A percentile compares a stretch with the other conserved stretches of the same genome.
These are phyloP conservation scores for Hirtodrosophila duncani DNA, from an alignment of 2,888 invertebrate species.

Conservation along the genomic window DNA sequence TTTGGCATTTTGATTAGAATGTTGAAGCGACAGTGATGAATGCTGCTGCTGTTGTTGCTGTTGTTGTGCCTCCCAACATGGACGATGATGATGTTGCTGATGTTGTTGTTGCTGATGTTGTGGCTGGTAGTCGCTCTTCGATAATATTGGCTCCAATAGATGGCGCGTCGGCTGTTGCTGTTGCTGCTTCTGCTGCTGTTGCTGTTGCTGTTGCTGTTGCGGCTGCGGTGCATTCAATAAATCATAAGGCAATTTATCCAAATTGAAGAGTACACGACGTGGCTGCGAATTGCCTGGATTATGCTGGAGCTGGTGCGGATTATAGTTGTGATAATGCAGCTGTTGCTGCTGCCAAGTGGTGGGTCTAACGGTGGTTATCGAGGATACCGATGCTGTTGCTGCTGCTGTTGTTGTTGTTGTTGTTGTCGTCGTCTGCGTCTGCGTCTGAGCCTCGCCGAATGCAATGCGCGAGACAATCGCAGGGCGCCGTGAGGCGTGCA, in stretches of 20 bases:
- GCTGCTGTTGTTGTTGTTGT: slow-evolving; percentile 28
- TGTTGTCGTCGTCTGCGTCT: slow-evolving; percentile 20
- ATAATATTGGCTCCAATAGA: slow-evolving; percentile 65
- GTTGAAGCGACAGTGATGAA: slow-evolving; percentile 75
- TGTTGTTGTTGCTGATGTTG: slow-evolving; percentile 40
- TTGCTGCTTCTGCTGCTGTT: background rate
- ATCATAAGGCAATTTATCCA: slow-evolving; percentile 78
- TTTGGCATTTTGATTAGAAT: slow-evolving; percentile 78
- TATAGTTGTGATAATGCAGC: slow-evolving; percentile 55
- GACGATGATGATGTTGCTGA: slow-evolving; percentile 43
- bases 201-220: slow-evolving; percentile 17
- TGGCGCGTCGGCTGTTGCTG: slow-evolving; percentile 14
- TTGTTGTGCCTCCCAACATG: slow-evolving; percentile 61
- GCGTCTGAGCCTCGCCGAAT: slow-evolving; percentile 72
- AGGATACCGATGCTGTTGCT: slow-evolving; percentile 21
- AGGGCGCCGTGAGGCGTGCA: slow-evolving; percentile 67
- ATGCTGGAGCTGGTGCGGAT: slow-evolving; percentile 39
- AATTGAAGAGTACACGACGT: slow-evolving; percentile 77
- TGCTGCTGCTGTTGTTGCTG: slow-evolving; percentile 68
- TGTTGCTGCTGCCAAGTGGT: slow-evolving; percentile 59
- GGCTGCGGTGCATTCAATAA: slow-evolving; percentile 76
- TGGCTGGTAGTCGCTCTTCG: slow-evolving; percentile 52
- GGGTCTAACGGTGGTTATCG: slow-evolving; percentile 36
- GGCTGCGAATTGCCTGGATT: slow-evolving; percentile 50
- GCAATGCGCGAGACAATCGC: slow-evolving; percentile 76